Conservation (phyloP, 2,113 vertebrate genomes). For the Felis chaus region DNA sequence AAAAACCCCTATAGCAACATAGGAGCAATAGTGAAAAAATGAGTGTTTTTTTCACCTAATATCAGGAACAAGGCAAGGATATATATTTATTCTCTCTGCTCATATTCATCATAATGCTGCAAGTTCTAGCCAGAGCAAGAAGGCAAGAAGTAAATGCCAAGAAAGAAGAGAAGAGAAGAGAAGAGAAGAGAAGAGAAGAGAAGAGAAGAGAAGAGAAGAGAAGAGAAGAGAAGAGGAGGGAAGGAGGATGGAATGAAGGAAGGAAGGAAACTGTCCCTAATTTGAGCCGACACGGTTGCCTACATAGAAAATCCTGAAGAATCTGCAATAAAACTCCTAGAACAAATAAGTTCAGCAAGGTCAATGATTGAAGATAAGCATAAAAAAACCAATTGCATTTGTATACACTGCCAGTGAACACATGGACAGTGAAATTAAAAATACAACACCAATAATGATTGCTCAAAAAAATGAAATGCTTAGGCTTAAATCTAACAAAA, state of each 20-base stretch:
- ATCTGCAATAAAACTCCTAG: background rate
- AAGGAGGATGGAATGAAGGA: no score
- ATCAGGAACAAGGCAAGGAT: background rate
- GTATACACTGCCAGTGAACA: background rate
- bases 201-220: no score
- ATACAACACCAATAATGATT: background rate
- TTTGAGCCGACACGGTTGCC: background rate
- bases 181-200: no score
- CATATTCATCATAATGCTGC: background rate
- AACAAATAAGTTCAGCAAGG: background rate
- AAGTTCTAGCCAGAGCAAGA: background rate
- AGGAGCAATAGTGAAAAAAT: background rate
- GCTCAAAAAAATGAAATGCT: background rate
- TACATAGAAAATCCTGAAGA: background rate
- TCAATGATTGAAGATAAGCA: background rate
- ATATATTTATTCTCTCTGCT: background rate
- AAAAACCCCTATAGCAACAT: background rate
- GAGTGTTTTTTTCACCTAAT: background rate
- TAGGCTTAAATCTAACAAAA: background rate
- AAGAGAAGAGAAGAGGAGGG: no score
- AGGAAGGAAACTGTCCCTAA: background rate
- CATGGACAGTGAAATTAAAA: background rate
- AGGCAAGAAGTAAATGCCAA: background rate
- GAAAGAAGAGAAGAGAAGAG: background rate
- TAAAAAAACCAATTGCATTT: background rate